Evolutionary conservation across 1,140 invertebrate genomes (phyloP), one percentile per base, ranked within the genome.

Genomic region (Lepidurus couesii): DNA sequence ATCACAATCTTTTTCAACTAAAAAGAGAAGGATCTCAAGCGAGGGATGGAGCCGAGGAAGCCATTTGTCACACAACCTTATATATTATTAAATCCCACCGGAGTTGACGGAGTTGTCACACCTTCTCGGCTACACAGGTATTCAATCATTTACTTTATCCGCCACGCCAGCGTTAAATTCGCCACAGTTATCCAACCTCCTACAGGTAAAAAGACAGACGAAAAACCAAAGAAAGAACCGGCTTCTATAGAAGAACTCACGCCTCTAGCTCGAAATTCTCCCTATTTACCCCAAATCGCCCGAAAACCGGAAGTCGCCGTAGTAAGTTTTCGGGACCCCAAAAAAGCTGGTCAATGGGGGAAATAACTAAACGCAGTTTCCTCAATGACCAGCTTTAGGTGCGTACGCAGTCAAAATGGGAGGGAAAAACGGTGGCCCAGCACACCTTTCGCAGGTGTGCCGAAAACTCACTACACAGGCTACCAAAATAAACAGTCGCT

Each of bases 31-130:
- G 34, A 34, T 34, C 34, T 4, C 34, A 34, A 34, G 34, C 34
- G 16, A 65, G 21, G 53, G 21, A 13, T 7, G 53, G 53, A 16
- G 53, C 53, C 16, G 16, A 65, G 53, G 21, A 65, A 65, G n/a
- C 53, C 53, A 65, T 65, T 65, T 65, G 53, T 65, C 53, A 65
- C 53, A 65, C 53, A 65, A 34, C 53, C 53, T 13, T 65, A 21
- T 65, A 65, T 65, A 65, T 65, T 65, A 65, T 65, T n/a, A 65
- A 65, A 65, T 65, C 53, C 53, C 53, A 65, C 53, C 53, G 13
- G 53, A 65, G 53, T 65, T 65, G 53, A 65, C 53, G 53, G 53
- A 65, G 53, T 65, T 65, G 53, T 65, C 53, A 65, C 53, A 65
- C 53, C 53, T 65, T 65, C 53, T 65, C 21, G 16, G 53, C n/a